Base-by-base conservation (phyloP, 92 coral and sea anemone species). In the Epizoanthus rinbou region DNA sequence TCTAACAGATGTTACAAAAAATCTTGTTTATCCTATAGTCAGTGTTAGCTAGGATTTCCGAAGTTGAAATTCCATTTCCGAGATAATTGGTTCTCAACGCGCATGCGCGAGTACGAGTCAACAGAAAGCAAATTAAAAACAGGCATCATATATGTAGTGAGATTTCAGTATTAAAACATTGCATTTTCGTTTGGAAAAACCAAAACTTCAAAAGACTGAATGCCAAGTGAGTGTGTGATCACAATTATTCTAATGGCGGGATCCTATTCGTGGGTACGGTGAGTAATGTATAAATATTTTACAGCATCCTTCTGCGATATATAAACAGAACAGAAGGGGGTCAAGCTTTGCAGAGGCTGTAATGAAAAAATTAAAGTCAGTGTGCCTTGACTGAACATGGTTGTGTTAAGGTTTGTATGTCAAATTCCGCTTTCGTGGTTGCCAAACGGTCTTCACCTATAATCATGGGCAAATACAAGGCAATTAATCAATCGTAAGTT, bases 251-350 rank as follows among this genome's bases (percentile, higher is more conserved):
- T 28, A 54, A 74, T 56, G 19, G 10, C 8, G 63, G 64, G 54
- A 22, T 56, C 28, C 45, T 10, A 52, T 52, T 56, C 80, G 80
- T 15, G 39, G 64, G 33, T 17, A 6, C 65, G 47, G 65, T 74
- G 80, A 74, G 80, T 74, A 54, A 53, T 63, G 31, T 10, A 74
- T 53, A 35, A 43, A 37, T 69, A 25, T 69, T 69, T 68, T 71
- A 56, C 54, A 56, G 16, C 11, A 62, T 54, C 8, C 31, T 74
- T 74, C 25, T 16, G 56, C 14, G 16, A 15, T 25, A 21, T 18
- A 13, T 19, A 74, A 74, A 74, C 80, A 74, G 17, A 53, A 13
- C 80, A 74, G 65, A 23, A 9, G 80, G 80, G 58, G 65, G 80
- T 54, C 65, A 16, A 45, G 17, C 15, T 22, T 74, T 25, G 63